Evolutionary conservation across 1,140 invertebrate species (phyloP), one percentile per base, ranked within the genome.

Genomic region (Stegodyphus mimosarum): DNA sequence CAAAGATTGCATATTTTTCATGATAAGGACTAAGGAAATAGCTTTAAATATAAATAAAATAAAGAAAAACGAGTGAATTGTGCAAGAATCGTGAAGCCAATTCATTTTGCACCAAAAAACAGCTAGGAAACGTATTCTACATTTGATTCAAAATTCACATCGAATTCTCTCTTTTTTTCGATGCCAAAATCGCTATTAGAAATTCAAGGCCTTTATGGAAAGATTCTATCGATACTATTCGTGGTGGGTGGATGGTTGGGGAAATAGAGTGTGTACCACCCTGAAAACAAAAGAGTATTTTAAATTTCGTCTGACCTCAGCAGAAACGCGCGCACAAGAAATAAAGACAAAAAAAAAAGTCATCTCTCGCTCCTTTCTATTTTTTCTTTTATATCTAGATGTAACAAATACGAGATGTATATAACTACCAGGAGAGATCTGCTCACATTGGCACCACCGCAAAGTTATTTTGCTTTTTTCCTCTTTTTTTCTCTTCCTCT

Each of bases 281-380:
- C 49, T 60, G 51, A 79, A 79, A 73, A 79, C 79, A 81, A 81
- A 60, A 81, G 72, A 83, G 18, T 63, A 83, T 83, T 83, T 83
- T 83, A 83, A 83, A 83, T 83, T 83, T 74, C 63, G 81, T 83
- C 73, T 83, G 81, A 83, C 81, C 81, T 69, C 60, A 83, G 63
- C 81, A 74, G 72, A 83, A 75, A 75, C 48, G 17, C 52, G 18
- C 72, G 17, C 15, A 18, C 9, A 18, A 18, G 11, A 17, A 2
- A 9, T 15, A 17, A n/a, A 17, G n/a, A 15, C 7, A 2, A 6
- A 2, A 67, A n/a, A 67, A 17, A 67, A 17, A 60, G 9, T 11
- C 55, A 9, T 15, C 9, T 15, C 2, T 60, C 9, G 1, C 9
- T 60, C 55, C 15, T 11, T 15, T 11, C 15, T 15, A 9, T 60